Evolutionary conservation across 2,888 invertebrate species (phyloP).

Genomic region (Baccha elongata): DNA sequence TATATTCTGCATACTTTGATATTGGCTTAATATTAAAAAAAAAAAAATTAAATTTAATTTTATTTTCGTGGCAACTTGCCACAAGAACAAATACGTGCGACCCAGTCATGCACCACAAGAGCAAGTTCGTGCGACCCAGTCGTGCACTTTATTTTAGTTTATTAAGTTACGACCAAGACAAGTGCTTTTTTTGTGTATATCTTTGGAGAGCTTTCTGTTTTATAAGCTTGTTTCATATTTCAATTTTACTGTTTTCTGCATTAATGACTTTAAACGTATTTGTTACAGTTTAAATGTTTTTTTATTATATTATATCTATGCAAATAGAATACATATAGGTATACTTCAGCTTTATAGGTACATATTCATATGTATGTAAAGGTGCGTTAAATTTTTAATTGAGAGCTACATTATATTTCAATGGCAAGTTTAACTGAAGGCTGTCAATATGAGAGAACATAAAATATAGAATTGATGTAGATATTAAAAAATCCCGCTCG

Average conservation of each 20-base stretch:
- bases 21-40: too few species aligned
- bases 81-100: too few species aligned
- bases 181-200: conserved; percentile 1
- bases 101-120: too few species aligned
- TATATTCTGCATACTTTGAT: too few species aligned
- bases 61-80: too few species aligned
- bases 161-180: too few species aligned
- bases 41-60: too few species aligned
- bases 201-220: conserved; percentile 6
- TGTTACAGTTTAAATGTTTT: conserved; percentile 15
- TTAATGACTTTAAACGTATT: conserved; percentile 7
- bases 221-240: conserved; percentile 41
- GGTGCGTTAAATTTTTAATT: conserved; percentile 25
- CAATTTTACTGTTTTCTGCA: conserved; percentile 52
- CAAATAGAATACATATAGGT: neutral
- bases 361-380: neutral
- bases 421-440: conserved; percentile 50
- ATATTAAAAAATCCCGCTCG: too few species aligned
- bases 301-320: neutral
- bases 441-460: conserved; percentile 8
- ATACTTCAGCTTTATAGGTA: neutral
- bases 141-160: too few species aligned
- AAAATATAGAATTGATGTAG: too few species aligned
- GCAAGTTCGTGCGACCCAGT: too few species aligned
- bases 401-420: conserved; percentile 35